Percentiles rank a stretch among this genome's conserved stretches.
Evolutionary conservation across 2,888 invertebrate species (phyloP).

Genomic region (Drosophila leonis): DNA sequence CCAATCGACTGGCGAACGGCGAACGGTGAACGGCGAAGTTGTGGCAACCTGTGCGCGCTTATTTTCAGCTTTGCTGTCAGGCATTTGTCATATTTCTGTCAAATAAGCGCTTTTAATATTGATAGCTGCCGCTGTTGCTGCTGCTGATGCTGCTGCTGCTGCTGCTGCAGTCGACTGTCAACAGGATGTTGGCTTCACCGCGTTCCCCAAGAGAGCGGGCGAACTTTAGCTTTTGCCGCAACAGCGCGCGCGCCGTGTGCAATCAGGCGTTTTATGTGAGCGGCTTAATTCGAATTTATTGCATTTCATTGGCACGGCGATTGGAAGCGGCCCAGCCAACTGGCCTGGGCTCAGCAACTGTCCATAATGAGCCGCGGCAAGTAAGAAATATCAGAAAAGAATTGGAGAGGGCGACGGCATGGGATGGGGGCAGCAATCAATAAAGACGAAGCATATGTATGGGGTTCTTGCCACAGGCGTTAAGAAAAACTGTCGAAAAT

Average conservation of each 20-base stretch:
- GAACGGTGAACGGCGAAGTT: conserved; percentile 18
- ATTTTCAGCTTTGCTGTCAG: conserved; percentile 76
- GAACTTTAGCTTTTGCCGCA: conserved; percentile 42
- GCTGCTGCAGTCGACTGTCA: conserved; percentile 60
- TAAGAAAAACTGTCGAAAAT: conserved; percentile 44
- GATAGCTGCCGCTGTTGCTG: conserved; percentile 61
- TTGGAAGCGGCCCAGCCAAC: conserved; percentile 5
- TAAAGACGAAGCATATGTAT: conserved; percentile 39
- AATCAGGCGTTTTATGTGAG: conserved; percentile 80
- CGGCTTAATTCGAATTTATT: conserved; percentile 78
- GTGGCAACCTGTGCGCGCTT: conserved; percentile 61
- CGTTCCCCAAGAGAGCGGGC: conserved; percentile 46
- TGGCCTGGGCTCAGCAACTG: conserved; percentile 17
- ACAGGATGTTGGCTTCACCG: conserved; percentile 78
- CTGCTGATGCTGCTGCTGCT: conserved; percentile 40
- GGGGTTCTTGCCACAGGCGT: conserved; percentile 19
- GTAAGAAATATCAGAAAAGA: conserved; percentile 39
- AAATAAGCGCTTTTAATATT: conserved; percentile 81
- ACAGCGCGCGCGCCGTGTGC: conserved; percentile 61
- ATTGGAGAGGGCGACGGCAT: neutral
- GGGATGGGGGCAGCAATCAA: conserved; percentile 33
- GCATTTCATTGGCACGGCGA: conserved; percentile 58
- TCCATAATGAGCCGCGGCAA: conserved; percentile 64
- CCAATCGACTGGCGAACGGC: conserved; percentile 16
- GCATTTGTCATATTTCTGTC: conserved; percentile 82